phyloP scores from a whole-genome alignment of 1,140 invertebrate species.

The Heliconius hewitsoni region DNA sequence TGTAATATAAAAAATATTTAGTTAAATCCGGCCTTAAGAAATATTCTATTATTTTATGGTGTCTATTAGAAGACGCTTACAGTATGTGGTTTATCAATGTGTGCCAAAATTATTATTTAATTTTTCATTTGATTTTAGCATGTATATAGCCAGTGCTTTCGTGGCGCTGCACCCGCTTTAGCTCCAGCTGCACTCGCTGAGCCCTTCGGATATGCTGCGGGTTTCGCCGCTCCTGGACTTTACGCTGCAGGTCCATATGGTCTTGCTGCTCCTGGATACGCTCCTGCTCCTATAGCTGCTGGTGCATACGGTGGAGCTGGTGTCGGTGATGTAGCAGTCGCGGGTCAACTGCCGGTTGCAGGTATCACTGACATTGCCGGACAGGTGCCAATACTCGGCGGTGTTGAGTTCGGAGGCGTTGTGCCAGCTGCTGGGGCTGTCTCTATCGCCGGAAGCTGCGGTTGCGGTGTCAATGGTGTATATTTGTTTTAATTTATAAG shows the following conservation, averaged over 20 bases:
- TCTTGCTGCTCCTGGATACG: slow-evolving; percentile 4
- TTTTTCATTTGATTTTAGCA: not conserved
- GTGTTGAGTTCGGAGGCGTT: slow-evolving; percentile 36
- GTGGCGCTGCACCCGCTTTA: not conserved
- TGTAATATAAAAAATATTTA: no score
- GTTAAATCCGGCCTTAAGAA: no score
- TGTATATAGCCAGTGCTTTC: not conserved
- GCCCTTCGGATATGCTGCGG: not conserved
- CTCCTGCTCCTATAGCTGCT: no score
- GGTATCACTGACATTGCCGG: not conserved
- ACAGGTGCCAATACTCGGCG: slow-evolving; percentile 39
- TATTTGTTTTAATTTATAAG: not conserved
- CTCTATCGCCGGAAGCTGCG: slow-evolving; percentile 43
- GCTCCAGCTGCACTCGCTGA: not conserved
- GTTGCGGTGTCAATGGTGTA: slow-evolving; percentile 24
- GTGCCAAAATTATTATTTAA: no score
- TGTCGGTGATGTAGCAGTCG: slow-evolving; percentile 37
- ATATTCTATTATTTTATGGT: not conserved
- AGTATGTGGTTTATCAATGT: not conserved
- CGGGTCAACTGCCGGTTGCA: slow-evolving; percentile 18
- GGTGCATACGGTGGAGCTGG: no score
- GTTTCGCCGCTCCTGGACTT: not conserved
- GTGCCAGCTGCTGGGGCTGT: slow-evolving; percentile 41
- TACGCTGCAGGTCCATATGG: not conserved
- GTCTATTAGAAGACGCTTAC: not conserved